Evolutionary conservation across 2,888 invertebrate species (phyloP), one percentile per base, ranked within the genome.

Genomic region (Dusona sp.): DNA sequence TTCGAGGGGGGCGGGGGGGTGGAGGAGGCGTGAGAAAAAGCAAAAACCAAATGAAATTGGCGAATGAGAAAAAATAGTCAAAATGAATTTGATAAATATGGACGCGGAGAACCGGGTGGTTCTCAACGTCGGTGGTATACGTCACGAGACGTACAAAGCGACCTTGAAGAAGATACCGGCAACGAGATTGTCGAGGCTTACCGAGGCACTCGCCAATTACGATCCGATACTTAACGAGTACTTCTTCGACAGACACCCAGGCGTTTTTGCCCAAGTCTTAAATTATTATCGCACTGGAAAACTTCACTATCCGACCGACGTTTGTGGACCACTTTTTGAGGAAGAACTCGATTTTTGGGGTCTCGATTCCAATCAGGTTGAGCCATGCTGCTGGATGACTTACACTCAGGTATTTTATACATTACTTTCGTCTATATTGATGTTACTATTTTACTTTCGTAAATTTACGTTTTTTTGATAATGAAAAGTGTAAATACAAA

Each of bases 301-400:
- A 94, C 96, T 99, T 89, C 99, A 99, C 95, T 99, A 99, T 95
- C 99, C 99, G 25, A 99, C 99, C 78, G 99, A 99, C 94, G 99
- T 99, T 1, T 99, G 99, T 94, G 99, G 99, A 68, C 99, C 99
- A 79, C 96, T 99, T 88, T 99, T 99, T 94, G 99, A 99, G 94
- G 99, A 99, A 94, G 99, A 99, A 94, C 96, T 99, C 90, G 99
- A 99, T 95, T 99, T 99, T 95, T 99, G 99, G 99, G 99, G 99
- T 19, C 96, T 99, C 90, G 99, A 99, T 94, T 98, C 99, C 54
- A 99, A 99, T 95, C 99, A 99, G 95, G 99, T 99, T 92, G 99
- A 99, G 94, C 99, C 99, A 7, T 99, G 99, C 95, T 99, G 99
- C 95, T 99, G 99, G 99, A 99, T 99, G 99, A 99, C 99, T 11